Evolutionary conservation across 2,113 vertebrate species (phyloP).

Genomic region (Phainopepla nitens): DNA sequence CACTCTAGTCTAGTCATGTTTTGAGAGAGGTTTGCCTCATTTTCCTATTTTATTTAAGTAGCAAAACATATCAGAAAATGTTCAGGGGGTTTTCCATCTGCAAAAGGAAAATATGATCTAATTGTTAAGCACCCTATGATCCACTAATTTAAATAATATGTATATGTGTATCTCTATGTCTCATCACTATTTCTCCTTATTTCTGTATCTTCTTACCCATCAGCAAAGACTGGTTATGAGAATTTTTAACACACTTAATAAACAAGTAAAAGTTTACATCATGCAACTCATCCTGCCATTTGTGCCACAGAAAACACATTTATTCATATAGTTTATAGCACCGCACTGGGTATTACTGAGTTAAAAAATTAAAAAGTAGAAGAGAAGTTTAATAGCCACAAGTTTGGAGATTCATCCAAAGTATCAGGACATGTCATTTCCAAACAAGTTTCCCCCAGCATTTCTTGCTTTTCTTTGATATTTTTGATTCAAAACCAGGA

Average conservation of each 20-base stretch:
- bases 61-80: neutral
- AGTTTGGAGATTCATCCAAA: neutral
- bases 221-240: neutral
- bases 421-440: neutral
- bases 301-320: neutral
- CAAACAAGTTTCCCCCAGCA: neutral
- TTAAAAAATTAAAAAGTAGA: neutral
- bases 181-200: neutral
- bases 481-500: neutral
- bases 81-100: fast-evolving
- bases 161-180: fast-evolving
- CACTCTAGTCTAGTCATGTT: neutral
- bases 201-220: neutral
- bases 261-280: neutral
- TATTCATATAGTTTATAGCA: neutral
- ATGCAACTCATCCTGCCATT: neutral
- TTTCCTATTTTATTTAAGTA: neutral
- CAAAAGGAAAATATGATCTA: neutral
- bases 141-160: neutral
- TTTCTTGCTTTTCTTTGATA: neutral
- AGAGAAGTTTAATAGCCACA: neutral
- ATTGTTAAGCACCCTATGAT: neutral
- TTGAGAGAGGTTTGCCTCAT: neutral
- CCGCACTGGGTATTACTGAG: neutral
- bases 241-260: neutral